Evolutionary conservation across 2,113 vertebrate species (phyloP), one percentile per base, ranked within the genome.

Genomic region (Cyprinodon variegatus): DNA sequence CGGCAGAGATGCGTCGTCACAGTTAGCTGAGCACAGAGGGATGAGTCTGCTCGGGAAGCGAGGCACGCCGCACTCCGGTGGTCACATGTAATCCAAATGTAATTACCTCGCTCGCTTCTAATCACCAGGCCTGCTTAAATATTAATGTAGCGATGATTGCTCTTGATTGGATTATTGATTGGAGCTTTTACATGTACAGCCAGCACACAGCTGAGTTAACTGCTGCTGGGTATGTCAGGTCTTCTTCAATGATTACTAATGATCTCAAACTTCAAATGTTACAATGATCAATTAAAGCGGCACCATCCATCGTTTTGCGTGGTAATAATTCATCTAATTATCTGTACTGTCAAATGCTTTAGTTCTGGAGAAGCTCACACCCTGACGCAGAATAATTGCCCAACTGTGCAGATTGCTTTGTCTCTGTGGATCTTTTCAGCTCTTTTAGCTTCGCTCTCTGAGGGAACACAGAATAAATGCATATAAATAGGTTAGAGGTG

Each of bases 161-260:
- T 12, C 53, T 43, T 53, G 64, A 86, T 86, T 83, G 17, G 45
- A 81, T 72, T 68, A 73, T 85, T 81, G 78, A 88, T 83, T 73
- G 39, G 20, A 7, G 61, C 29, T 72, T 43, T 71, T 45, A 63
- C 59, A n/a, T 61, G 40, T 14, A 29, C 14, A 68, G 46, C 15
- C 12, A 38, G 39, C n/a, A 41, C 61, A 36, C 13, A 72, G 76
- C 57, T 43, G 64, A 29, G 62, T 66, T 83, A 46, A 46, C 53
- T 36, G 63, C 53, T 70, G 29, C 40, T 14, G 46, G 45, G 36
- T 65, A 37, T 50, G 4, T 72, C 17, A 4, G 36, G 22, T 64
- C 41, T 61, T 15, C 37, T 15, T 57, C 46, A 67, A 43, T 37
- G 45, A 65, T 63, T 20, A 41, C 48, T 36, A 45, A 78, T 40